phyloP scores from a whole-genome alignment of 2,888 invertebrate species.

The Patella depressa region DNA sequence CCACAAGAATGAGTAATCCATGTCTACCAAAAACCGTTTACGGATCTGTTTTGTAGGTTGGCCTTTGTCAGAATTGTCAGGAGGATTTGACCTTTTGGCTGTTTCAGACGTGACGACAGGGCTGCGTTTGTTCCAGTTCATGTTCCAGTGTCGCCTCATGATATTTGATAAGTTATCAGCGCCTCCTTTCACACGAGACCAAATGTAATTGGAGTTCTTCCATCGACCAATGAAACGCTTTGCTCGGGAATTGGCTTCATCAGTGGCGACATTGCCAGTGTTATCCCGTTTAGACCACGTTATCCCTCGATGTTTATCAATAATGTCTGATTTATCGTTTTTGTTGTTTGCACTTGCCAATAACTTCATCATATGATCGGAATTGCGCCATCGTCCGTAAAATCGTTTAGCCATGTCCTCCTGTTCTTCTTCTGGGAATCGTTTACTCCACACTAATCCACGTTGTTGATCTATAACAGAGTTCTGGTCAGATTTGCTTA shows the following conservation, averaged over 20 bases:
- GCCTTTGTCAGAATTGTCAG: not conserved
- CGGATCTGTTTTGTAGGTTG: not conserved
- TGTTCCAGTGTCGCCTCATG: not conserved
- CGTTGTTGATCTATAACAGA: not conserved
- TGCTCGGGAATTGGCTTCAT: not conserved
- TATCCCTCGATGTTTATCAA: not conserved
- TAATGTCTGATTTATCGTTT: too few relatives aligned
- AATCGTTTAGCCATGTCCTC: not conserved
- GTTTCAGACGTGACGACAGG: not conserved
- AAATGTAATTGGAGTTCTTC: not conserved
- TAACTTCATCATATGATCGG: too few relatives aligned
- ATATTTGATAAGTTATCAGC: not conserved
- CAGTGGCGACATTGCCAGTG: not conserved
- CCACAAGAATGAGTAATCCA: slow-evolving; percentile 3
- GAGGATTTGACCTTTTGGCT: not conserved
- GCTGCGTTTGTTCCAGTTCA: not conserved
- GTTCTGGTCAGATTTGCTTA: not conserved
- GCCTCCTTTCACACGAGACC: not conserved
- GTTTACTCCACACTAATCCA: not conserved
- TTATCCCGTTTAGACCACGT: too few relatives aligned
- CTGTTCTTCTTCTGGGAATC: not conserved
- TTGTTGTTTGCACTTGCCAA: too few relatives aligned
- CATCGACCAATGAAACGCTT: not conserved
- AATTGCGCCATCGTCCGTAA: too few relatives aligned
- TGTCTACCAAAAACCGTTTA: not conserved